These are phyloP conservation scores for Caenorhabditis remanei DNA, from an alignment of 1,140 invertebrate species.

Conservation along the genomic window DNA sequence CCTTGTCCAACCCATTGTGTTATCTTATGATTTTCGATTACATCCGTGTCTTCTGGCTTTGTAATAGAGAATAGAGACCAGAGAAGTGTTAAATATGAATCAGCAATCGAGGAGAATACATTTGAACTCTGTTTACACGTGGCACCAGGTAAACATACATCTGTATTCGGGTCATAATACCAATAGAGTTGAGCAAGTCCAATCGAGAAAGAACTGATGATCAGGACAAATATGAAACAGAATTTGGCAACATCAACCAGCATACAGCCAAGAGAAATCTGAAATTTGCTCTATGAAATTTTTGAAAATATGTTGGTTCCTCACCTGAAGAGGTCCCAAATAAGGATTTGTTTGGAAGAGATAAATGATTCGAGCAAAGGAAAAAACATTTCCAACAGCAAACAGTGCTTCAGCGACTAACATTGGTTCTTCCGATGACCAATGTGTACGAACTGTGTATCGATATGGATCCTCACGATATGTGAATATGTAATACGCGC, in stretches of 20 bases:
- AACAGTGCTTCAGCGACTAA: slow-evolving; percentile 77
- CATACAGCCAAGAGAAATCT: slow-evolving; percentile 81
- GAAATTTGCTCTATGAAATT: slow-evolving; percentile 12
- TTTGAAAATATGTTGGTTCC: not conserved
- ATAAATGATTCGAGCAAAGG: slow-evolving; percentile 78
- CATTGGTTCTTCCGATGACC: slow-evolving; percentile 77
- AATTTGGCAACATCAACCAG: slow-evolving; percentile 81
- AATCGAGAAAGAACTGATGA: slow-evolving; percentile 80
- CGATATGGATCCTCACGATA: slow-evolving; percentile 66
- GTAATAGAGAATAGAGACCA: slow-evolving; percentile 81
- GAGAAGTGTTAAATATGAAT: slow-evolving; percentile 81
- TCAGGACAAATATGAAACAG: slow-evolving; percentile 80
- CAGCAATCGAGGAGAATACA: slow-evolving; percentile 78
- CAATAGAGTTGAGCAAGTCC: slow-evolving; percentile 81
- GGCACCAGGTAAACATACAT: slow-evolving; percentile 69
- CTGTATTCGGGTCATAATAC: slow-evolving; percentile 67
- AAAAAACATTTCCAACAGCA: slow-evolving; percentile 79
- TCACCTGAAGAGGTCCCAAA: slow-evolving; percentile 79
- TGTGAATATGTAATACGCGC: slow-evolving; percentile 71
- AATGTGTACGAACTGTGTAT: slow-evolving; percentile 71
- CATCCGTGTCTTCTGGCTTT: slow-evolving; percentile 78
- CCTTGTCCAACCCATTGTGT: slow-evolving; percentile 73
- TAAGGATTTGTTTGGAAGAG: slow-evolving; percentile 80
- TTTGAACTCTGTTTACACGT: slow-evolving; percentile 69
- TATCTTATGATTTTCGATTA: slow-evolving; percentile 70